A percentile compares a stretch with the other conserved stretches of the same genome.
Evolutionary conservation across 2,797 vertebrate genomes (phyloP).

Genomic region (Anabas testudineus): DNA sequence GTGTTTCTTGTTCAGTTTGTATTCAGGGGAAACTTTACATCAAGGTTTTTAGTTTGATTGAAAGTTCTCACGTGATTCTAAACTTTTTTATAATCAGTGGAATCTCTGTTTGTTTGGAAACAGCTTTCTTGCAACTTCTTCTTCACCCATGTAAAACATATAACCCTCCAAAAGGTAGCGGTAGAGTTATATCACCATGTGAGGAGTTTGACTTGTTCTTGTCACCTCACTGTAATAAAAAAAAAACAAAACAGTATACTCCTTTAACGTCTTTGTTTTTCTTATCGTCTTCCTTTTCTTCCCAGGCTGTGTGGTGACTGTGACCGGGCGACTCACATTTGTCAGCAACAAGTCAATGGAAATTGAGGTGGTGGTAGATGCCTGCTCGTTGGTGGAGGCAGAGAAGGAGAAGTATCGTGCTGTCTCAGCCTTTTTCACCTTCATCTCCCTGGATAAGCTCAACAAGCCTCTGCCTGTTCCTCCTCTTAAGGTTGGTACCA

Average conservation of each 20-base stretch:
- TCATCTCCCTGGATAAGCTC: constrained; percentile 92
- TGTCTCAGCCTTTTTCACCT: constrained; percentile 95
- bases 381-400: constrained; percentile 83
- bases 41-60: background rate
- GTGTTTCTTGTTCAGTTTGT: constrained; percentile 1
- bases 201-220: background rate
- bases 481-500: constrained; percentile 87
- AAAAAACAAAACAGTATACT: constrained; percentile 11
- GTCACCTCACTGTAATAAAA: background rate
- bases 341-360: constrained; percentile 97
- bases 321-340: constrained; percentile 94
- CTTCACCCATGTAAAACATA: background rate
- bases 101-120: background rate
- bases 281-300: constrained; percentile 13
- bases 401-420: constrained; percentile 87
- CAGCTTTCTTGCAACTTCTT: background rate
- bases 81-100: background rate
- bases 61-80: background rate
- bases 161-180: background rate
- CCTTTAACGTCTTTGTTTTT: background rate
- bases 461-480: constrained; percentile 88
- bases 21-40: background rate
- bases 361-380: constrained; percentile 95
- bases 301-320: constrained; percentile 91
- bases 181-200: too few species aligned